Evolutionary conservation across 2,888 invertebrate genomes (phyloP).

Genomic region (Lasioglossum leucozonium): DNA sequence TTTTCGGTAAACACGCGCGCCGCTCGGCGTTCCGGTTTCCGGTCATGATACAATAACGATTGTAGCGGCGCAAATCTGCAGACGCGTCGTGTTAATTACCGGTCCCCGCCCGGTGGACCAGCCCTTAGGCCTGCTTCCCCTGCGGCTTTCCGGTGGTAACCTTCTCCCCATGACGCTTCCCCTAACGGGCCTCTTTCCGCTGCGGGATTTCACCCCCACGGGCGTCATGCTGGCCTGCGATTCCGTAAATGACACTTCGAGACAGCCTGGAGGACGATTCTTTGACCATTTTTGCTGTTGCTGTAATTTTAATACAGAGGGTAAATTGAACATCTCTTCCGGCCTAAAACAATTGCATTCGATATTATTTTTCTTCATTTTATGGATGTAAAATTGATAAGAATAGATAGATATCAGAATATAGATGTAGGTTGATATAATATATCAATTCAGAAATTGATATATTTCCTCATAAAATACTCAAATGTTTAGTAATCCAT

Average conservation of each 20-base stretch:
- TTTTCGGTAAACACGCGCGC: not conserved
- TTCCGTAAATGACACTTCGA: not conserved
- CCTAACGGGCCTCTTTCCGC: not conserved
- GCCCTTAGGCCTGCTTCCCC: not conserved
- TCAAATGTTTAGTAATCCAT: no score
- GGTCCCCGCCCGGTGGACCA: not conserved
- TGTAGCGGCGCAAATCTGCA: slow-evolving; percentile 3
- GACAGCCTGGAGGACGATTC: not conserved
- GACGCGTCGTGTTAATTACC: slow-evolving; percentile 1
- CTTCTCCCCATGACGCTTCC: not conserved
- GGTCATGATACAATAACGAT: not conserved
- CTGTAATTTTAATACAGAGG: not conserved
- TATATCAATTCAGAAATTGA: no score
- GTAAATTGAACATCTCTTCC: no score
- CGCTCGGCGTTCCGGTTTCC: not conserved
- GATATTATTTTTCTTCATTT: no score
- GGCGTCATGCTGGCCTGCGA: not conserved
- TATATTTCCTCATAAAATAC: no score
- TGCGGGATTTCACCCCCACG: not conserved
- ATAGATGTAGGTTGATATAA: no score
- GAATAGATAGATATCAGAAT: no score
- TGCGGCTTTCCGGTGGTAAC: slow-evolving; percentile 3
- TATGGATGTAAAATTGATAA: no score
- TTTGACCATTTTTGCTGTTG: not conserved
- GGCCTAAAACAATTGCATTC: no score